A percentile compares a stretch with the other conserved stretches of the same genome.
These are phyloP conservation scores for Pantala flavescens DNA, from an alignment of 1,140 invertebrate species.

Conservation along the genomic window DNA sequence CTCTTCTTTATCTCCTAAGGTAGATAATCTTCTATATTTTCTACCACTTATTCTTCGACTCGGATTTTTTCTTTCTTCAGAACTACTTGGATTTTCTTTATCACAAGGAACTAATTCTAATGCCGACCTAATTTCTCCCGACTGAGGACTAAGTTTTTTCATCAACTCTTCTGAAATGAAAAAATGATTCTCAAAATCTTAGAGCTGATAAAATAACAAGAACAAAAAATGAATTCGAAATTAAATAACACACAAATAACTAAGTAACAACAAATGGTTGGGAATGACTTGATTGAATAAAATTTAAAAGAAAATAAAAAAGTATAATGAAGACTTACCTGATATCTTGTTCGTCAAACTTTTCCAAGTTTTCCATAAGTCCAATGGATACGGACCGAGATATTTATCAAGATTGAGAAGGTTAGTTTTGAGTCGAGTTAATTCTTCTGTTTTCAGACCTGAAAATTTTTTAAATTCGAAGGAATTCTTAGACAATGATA, in stretches of 20 bases:
- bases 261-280: no score
- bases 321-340: conserved; percentile 29
- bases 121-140: conserved; percentile 52
- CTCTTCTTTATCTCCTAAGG: conserved; percentile 47
- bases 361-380: conserved; percentile 78
- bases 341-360: conserved; percentile 65
- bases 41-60: conserved; percentile 38
- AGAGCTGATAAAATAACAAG: no score
- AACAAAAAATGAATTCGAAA: no score
- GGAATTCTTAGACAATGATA: neutral
- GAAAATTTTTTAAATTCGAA: conserved; percentile 17
- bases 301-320: no score
- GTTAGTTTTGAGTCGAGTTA: conserved; percentile 55
- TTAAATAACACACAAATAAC: no score
- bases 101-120: conserved; percentile 55
- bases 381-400: conserved; percentile 85
- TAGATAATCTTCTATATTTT: conserved; percentile 17
- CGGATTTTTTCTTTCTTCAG: neutral
- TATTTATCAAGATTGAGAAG: conserved; percentile 66
- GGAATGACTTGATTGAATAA: no score
- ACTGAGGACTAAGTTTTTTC: conserved; percentile 47
- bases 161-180: conserved; percentile 35
- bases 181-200: conserved; percentile 9
- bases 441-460: conserved; percentile 45
- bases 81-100: neutral